Conservation (phyloP, 2,888 invertebrate species). For the Cistogaster globosa region DNA sequence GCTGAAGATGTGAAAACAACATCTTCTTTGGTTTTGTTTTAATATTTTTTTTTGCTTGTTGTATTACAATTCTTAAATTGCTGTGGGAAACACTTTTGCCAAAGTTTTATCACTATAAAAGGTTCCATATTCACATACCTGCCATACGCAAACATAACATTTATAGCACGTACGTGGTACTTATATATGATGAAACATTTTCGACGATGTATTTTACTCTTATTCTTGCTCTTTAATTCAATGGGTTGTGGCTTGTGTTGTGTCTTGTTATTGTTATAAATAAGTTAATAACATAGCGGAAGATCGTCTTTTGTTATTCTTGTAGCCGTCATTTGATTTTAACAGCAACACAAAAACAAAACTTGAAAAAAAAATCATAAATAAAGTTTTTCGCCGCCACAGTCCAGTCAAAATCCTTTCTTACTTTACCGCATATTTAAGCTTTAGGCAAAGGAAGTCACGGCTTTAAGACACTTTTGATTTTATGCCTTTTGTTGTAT, state of each 20-base stretch:
- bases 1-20: constrained; percentile 55
- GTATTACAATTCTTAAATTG: constrained; percentile 68
- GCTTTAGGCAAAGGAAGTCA: constrained; percentile 74
- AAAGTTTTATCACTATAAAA: constrained; percentile 27
- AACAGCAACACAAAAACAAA: constrained; percentile 42
- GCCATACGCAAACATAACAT: constrained; percentile 61
- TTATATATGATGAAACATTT: constrained; percentile 38
- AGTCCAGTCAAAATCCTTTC: constrained; percentile 25
- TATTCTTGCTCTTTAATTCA: constrained; percentile 41
- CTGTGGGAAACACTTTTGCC: constrained; percentile 73
- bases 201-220: constrained; percentile 16
- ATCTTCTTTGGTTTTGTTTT: constrained; percentile 2
- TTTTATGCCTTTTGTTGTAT: constrained; percentile 35
- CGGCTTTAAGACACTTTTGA: constrained; percentile 72
- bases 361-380: constrained; percentile 35
- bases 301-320: constrained; percentile 79
- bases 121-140: constrained; percentile 31
- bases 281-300: constrained; percentile 84
- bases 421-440: constrained; percentile 48
- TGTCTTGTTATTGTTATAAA: constrained; percentile 82
- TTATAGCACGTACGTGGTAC: constrained; percentile 70
- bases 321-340: constrained; percentile 58
- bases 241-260: constrained; percentile 68
- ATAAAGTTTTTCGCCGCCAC: constrained; percentile 24
- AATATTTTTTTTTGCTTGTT: constrained; percentile 22